Evolutionary conservation across 2,888 invertebrate genomes (phyloP), one percentile per base, ranked within the genome.

Genomic region (Halocaridina rubra): DNA sequence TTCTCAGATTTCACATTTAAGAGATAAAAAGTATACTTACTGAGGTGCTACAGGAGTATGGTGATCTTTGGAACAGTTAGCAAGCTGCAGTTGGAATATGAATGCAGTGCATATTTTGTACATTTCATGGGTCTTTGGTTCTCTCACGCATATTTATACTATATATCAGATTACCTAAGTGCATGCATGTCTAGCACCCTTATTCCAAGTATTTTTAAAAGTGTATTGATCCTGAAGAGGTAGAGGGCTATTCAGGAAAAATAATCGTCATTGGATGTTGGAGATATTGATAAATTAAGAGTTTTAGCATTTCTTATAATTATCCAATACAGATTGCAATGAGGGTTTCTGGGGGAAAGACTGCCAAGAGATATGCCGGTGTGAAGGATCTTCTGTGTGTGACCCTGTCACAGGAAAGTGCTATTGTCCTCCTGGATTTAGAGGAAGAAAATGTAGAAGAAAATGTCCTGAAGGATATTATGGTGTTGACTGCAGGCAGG

Each of bases 401-500:
- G 53, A 84, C 74, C 84, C 84, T 19, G 64, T 57, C 24, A 79
- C 32, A 24, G 84, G 84, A 22, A 24, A n/a, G 24, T 84, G 84
- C 32, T 61, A 32, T 74, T 84, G 84, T 16, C 84, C 84, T 7
- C n/a, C 84, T 24, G 84, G 84, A 8, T 61, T 30, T 24, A 57
- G 75, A 10, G 84, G 84, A 7, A 72, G 64, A 16, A 46, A 79
- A 24, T 84, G 84, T 46, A 33, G 74, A 39, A 30, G 53, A 27
- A 30, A 16, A 4, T 84, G 84, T 22, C 79, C 64, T 1, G 8
- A 8, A n/a, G 84, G 79, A 3, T 75, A 32, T 19, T 84, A 84
- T 24, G 84, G 84, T 0, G 67, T 84, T 16, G 74, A 24, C 22
- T 84, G 84, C 69, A 78, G 67, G 19, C 46, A 84, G 79, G 84